phyloP scores from a whole-genome alignment of 2,113 vertebrate genomes.

The Prunella himalayana region DNA sequence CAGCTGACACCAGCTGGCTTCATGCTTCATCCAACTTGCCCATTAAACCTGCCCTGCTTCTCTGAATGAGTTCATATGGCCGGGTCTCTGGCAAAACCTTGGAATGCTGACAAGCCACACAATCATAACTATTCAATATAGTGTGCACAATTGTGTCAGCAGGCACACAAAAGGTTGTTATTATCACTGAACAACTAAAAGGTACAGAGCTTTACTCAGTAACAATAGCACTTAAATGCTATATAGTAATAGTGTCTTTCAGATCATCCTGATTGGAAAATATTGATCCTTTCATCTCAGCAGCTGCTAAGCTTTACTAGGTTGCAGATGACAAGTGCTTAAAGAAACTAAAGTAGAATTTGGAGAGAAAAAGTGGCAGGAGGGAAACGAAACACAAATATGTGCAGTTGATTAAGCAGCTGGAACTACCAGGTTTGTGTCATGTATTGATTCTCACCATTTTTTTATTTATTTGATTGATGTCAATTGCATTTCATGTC shows the following conservation, averaged over 20 bases:
- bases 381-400: slow-evolving; percentile 4
- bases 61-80: slow-evolving; percentile 11
- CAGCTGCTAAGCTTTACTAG: slow-evolving; percentile 36
- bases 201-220: not conserved
- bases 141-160: not conserved
- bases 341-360: not conserved
- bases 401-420: slow-evolving; percentile 39
- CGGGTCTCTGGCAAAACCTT: not conserved
- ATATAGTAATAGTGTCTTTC: not conserved
- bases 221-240: not conserved
- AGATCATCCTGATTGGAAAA: not conserved
- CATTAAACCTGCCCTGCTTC: slow-evolving; percentile 45
- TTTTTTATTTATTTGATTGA: slow-evolving; percentile 63
- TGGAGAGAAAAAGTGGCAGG: not conserved
- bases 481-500: slow-evolving; percentile 54
- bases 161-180: slow-evolving; percentile 11
- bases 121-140: slow-evolving; percentile 4
- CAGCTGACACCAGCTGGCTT: slow-evolving; percentile 59
- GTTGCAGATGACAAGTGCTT: not conserved
- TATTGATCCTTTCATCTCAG: slow-evolving; percentile 30
- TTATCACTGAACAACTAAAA: not conserved
- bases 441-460: slow-evolving; percentile 59
- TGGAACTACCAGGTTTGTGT: slow-evolving; percentile 21
- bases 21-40: slow-evolving; percentile 37
- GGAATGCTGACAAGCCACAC: slow-evolving; percentile 21